Evolutionary conservation across 2,113 vertebrate genomes (phyloP).

Genomic region (Cnemophilus loriae): DNA sequence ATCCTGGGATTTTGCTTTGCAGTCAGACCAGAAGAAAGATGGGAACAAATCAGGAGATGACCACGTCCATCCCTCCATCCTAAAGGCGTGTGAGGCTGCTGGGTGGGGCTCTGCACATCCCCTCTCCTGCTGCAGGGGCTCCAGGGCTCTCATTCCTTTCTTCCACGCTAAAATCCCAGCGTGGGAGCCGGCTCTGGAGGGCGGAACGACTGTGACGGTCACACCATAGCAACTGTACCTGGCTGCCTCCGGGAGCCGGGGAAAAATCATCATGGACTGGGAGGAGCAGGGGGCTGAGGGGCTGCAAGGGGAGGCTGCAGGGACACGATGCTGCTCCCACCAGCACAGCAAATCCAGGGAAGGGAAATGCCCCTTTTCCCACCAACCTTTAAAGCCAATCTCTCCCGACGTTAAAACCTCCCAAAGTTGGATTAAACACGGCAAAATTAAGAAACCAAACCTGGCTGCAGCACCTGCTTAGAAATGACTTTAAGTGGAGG

Average conservation of each 20-base stretch:
- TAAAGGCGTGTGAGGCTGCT: not conserved
- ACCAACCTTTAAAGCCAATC: not conserved
- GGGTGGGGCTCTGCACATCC: not conserved
- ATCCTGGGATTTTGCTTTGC: rapidly evolving
- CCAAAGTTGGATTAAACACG: not conserved
- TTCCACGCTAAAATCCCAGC: not conserved
- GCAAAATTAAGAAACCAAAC: not conserved
- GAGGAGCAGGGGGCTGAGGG: not conserved
- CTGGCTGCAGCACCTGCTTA: not conserved
- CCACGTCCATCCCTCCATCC: rapidly evolving
- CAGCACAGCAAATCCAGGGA: not conserved
- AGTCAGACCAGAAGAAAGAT: rapidly evolving
- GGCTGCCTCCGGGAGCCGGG: not conserved
- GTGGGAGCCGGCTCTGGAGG: not conserved
- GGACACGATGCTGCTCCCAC: rapidly evolving
- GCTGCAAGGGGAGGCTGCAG: not conserved
- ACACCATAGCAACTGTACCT: slow-evolving; percentile 25
- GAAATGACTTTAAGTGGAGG: slow-evolving; percentile 3
- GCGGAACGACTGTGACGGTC: not conserved
- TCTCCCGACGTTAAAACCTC: not conserved
- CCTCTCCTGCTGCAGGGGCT: not conserved
- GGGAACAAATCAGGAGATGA: rapidly evolving
- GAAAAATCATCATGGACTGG: not conserved
- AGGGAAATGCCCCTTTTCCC: not conserved
- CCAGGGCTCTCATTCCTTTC: not conserved